phyloP scores from a whole-genome alignment of 2,888 invertebrate species.

The Epsilonema sp. region DNA sequence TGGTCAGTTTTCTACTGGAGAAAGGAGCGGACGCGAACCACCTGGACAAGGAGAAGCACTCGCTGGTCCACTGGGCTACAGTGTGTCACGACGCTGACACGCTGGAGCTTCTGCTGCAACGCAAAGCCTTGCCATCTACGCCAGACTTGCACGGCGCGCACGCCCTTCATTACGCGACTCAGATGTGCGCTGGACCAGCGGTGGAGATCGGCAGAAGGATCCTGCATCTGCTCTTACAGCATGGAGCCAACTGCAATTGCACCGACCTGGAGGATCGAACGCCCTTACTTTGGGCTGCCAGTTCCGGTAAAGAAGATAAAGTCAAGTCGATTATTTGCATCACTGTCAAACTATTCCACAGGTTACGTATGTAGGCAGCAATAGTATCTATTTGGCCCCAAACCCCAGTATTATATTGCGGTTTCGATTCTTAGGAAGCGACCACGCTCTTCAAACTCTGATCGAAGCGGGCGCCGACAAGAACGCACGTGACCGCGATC shows the following conservation, averaged over 20 bases:
- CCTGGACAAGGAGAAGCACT: slow-evolving; percentile 78
- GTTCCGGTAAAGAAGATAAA: slow-evolving; percentile 52
- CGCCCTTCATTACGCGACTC: slow-evolving; percentile 90
- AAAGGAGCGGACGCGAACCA: slow-evolving; percentile 72
- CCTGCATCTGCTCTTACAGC: slow-evolving; percentile 14
- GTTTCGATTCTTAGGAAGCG: too few species aligned
- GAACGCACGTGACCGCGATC: slow-evolving; percentile 67
- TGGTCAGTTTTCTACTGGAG: slow-evolving; percentile 63
- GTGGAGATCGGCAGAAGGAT: slow-evolving; percentile 14
- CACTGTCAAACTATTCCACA: too few species aligned
- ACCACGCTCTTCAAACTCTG: slow-evolving; percentile 67
- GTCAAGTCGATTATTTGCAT: too few species aligned
- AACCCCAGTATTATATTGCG: too few species aligned
- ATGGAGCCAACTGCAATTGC: slow-evolving; percentile 57
- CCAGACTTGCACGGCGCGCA: slow-evolving; percentile 83
- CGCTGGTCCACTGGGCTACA: slow-evolving; percentile 92
- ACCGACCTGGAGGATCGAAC: slow-evolving; percentile 77
- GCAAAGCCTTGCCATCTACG: slow-evolving; percentile 60
- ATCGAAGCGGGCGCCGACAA: slow-evolving; percentile 66
- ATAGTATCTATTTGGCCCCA: too few species aligned
- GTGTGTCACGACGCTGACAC: slow-evolving; percentile 30
- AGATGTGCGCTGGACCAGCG: slow-evolving; percentile 47
- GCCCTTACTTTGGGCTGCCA: slow-evolving; percentile 89
- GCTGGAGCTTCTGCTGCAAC: slow-evolving; percentile 50
- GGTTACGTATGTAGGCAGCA: too few species aligned